These are phyloP conservation scores for Mimumesa dahlbomi DNA, from an alignment of 2,888 invertebrate species.

Conservation along the genomic window DNA sequence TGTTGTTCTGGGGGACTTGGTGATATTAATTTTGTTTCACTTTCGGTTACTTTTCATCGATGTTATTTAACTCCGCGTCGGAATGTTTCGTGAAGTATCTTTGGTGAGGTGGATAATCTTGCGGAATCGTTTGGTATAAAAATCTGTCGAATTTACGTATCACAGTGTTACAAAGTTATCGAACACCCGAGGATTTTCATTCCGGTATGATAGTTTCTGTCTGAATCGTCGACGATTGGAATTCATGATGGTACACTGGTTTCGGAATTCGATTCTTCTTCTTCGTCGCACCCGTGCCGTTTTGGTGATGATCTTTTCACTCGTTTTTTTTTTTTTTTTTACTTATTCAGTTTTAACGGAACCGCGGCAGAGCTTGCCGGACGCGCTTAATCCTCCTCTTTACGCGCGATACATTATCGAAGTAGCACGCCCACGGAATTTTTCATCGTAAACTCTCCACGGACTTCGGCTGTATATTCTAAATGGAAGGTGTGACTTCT, in stretches of 20 bases:
- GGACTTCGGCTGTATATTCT: slow-evolving; percentile 11
- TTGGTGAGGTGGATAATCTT: not conserved
- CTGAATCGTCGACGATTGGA: slow-evolving; percentile 13
- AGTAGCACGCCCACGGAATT: slow-evolving; percentile 57
- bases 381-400: slow-evolving; percentile 62
- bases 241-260: slow-evolving; percentile 31
- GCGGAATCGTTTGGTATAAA: slow-evolving; percentile 5
- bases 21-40: no score
- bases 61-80: not conserved
- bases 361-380: slow-evolving; percentile 25
- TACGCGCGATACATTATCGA: slow-evolving; percentile 65
- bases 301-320: not conserved
- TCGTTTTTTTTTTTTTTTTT: slow-evolving; percentile 9
- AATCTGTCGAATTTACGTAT: slow-evolving; percentile 45
- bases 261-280: slow-evolving; percentile 29
- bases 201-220: slow-evolving; percentile 1
- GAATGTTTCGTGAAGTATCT: not conserved
- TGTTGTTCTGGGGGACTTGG: no score
- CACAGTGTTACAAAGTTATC: slow-evolving; percentile 15
- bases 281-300: not conserved
- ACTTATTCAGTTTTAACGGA: slow-evolving; percentile 56
- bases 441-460: slow-evolving; percentile 51
- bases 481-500: slow-evolving; percentile 46
- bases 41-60: no score
- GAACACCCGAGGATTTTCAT: slow-evolving; percentile 17